Evolutionary conservation across 2,113 vertebrate genomes (phyloP), one percentile per base, ranked within the genome.

Genomic region (Neogobius melanostomus): DNA sequence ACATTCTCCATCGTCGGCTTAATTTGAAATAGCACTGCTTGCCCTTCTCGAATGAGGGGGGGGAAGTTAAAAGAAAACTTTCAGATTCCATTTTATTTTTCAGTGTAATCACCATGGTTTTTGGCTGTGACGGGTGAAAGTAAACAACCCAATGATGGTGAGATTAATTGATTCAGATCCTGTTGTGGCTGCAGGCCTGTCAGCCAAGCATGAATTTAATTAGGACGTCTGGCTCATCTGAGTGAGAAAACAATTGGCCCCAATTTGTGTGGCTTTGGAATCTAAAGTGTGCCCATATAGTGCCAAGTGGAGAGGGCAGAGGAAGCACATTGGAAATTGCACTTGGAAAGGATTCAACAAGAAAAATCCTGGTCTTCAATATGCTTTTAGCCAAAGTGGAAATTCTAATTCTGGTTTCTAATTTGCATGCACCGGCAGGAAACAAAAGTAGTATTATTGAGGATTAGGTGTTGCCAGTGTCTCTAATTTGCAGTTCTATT

Each of bases 121-220:
- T 28, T 49, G 61, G 43, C 63, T 49, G 62, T 66, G 54, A 52
- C 14, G 50, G 50, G 28, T 61, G 69, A 44, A 11, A 65, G 9
- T 61, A 72, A 81, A 81, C 57, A 70, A 47, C 36, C 51, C 71
- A 64, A 68, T 68, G 46, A 71, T 45, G 47, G 61, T 52, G 36
- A 64, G 21, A 45, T 64, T 48, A 71, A 64, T 45, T 66, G 36
- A 66, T 68, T 72, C 65, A 56, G n/a, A 71, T 66, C 51, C 57
- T 3, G 42, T 44, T 56, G 53, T 16, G 47, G 59, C 46, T 72
- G 56, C 48, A 78, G 69, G 59, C 69, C 44, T 64, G 69, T 67
- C 48, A 61, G 69, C 28, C 6, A 10, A 73, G 54, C 14, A 43
- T 56, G 53, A 66, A 57, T 68, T 66, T n/a, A 68, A 82, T 79